Percentiles rank a stretch among this genome's conserved stretches.
These are phyloP conservation scores for Neria commutata DNA, from an alignment of 2,888 invertebrate species.

Conservation along the genomic window DNA sequence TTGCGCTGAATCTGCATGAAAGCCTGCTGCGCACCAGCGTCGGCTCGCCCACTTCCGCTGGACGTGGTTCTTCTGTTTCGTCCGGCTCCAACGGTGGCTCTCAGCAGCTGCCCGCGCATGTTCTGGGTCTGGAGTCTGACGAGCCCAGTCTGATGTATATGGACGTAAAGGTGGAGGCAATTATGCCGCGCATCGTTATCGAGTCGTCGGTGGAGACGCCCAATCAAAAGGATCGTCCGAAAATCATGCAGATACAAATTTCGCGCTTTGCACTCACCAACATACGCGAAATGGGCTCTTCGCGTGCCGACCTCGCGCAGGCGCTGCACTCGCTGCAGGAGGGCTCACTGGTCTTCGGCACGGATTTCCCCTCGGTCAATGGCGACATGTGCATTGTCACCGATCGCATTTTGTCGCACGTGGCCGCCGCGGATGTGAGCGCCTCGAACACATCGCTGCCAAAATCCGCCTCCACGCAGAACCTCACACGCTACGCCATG, in stretches of 20 bases:
- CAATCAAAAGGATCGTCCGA: slow-evolving; percentile 85
- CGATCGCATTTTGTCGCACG: slow-evolving; percentile 81
- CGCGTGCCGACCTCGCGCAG: slow-evolving; percentile 79
- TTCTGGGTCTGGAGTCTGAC: slow-evolving; percentile 18
- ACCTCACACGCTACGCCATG: slow-evolving; percentile 64
- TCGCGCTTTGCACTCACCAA: slow-evolving; percentile 71
- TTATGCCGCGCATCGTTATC: slow-evolving; percentile 78
- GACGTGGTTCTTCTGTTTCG: slow-evolving; percentile 34
- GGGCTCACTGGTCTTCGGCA: slow-evolving; percentile 75
- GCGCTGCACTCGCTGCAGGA: slow-evolving; percentile 79
- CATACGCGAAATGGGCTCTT: slow-evolving; percentile 66
- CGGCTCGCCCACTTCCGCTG: slow-evolving; percentile 42
- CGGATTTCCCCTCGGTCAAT: slow-evolving; percentile 75
- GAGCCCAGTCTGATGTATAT: slow-evolving; percentile 68
- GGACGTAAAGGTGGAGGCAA: slow-evolving; percentile 88
- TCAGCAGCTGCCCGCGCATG: slow-evolving; percentile 20
- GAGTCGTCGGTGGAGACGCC: slow-evolving; percentile 79
- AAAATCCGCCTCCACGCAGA: slow-evolving; percentile 53
- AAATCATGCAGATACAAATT: slow-evolving; percentile 73
- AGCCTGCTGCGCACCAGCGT: slow-evolving; percentile 68
- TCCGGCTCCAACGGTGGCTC: slow-evolving; percentile 42
- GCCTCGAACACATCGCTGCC: slow-evolving; percentile 43
- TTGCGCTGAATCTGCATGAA: slow-evolving; percentile 84
- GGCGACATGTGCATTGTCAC: slow-evolving; percentile 79
- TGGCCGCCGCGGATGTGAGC: slow-evolving; percentile 63